Evolutionary conservation across 2,113 vertebrate species (phyloP), one percentile per base, ranked within the genome.

Genomic region (Chaetops frenatus): DNA sequence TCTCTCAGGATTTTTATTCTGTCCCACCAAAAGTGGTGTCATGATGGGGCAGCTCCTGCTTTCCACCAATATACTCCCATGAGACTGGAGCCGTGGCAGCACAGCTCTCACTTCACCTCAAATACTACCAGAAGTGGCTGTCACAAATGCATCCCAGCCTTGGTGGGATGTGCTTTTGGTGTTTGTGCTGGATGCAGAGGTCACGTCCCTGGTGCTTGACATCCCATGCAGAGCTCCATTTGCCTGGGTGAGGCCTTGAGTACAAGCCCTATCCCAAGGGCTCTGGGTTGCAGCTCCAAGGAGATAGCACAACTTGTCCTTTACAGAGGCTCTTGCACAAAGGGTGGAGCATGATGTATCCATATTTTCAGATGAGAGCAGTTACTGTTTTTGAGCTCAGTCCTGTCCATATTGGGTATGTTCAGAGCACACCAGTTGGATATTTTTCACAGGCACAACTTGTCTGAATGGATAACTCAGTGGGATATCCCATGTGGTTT

Each of bases 61-160:
- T 87, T 57, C 24, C 27, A 17, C 17, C 19, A 35, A 16, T 76
- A 38, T 65, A 61, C 11, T 79, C 12, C 10, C 33, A 15, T 1
- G 2, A 50, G 44, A 33, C 42, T 6, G 4, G 38, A 83, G 19
- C 25, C 0, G 0, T 33, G 29, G 21, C 4, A 3, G 9, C 35
- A 17, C 40, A 23, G 36, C 51, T 47, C 10, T 57, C 10, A 2
- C 15, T 64, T 57, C 11, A 20, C 48, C 62, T 53, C 50, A 2
- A 0, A 4, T 13, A 36, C 8, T 19, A 11, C 20, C 29, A 12
- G 29, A 44, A 70, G 23, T 17, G 7, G 27, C n/a, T 6, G 6
- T 31, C 2, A 1, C 56, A 25, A 36, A 21, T 29, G 33, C 15
- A 58, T 24, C 35, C 15, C 58, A 73, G 40, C 17, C 5, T n/a